These are phyloP conservation scores for Muntiacus muntjak DNA, from an alignment of 2,113 vertebrate genomes.

Conservation along the genomic window DNA sequence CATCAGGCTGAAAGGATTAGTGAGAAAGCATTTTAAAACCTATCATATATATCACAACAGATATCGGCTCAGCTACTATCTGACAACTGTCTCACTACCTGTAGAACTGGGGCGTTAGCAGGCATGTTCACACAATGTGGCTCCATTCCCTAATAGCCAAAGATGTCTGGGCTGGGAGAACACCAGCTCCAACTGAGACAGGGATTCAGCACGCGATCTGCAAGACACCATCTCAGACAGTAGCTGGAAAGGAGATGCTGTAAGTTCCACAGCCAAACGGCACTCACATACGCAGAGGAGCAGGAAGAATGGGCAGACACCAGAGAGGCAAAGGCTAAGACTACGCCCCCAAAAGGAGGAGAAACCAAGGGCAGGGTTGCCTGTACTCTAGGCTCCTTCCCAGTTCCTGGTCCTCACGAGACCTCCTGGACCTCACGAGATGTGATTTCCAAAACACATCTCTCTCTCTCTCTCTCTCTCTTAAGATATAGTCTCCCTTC, in stretches of 20 bases:
- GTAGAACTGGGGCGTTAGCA: not conserved
- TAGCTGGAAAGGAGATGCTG: not conserved
- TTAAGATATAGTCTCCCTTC: not conserved
- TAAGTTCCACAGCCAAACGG: not conserved
- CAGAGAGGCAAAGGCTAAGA: not conserved
- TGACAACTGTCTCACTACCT: not conserved
- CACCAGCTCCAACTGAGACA: not conserved
- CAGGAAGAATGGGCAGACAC: not conserved
- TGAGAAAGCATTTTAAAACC: not conserved
- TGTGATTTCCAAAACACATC: not conserved
- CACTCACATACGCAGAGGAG: not conserved
- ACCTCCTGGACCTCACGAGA: not conserved
- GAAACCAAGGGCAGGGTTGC: not conserved
- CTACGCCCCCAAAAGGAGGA: not conserved
- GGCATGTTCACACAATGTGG: rapidly evolving
- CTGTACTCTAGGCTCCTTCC: rapidly evolving
- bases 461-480: not conserved
- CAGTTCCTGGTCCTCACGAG: not conserved
- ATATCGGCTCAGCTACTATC: not conserved
- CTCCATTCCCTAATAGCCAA: not conserved
- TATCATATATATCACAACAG: not conserved
- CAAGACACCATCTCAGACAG: not conserved
- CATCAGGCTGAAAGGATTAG: not conserved
- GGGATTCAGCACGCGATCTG: not conserved
- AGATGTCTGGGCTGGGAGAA: not conserved